These are phyloP conservation scores for Microhierax caerulescens DNA, from an alignment of 2,797 vertebrate species.

Conservation along the genomic window DNA sequence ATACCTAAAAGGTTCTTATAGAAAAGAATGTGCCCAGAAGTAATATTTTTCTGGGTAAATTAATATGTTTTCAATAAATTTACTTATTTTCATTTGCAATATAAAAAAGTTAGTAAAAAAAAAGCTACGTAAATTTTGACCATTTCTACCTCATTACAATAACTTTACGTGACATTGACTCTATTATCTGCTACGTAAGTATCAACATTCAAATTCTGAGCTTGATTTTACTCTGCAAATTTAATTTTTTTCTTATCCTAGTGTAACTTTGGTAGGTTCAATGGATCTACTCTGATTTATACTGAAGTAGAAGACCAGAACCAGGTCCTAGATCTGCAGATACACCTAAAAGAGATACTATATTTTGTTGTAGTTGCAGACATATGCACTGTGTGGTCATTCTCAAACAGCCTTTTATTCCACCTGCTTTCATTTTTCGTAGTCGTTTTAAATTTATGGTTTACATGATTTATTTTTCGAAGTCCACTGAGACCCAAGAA, in stretches of 20 bases:
- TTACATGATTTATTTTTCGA: conserved; percentile 33
- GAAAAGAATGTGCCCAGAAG: not conserved
- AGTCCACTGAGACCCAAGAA: conserved; percentile 19
- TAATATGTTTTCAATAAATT: not conserved
- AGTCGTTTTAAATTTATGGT: conserved; percentile 47
- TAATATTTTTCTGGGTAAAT: not conserved
- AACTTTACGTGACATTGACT: not conserved
- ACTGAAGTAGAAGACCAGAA: not conserved
- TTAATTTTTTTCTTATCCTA: not conserved
- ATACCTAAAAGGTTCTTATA: not conserved
- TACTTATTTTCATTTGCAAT: not conserved
- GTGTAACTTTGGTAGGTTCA: not conserved
- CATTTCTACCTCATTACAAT: not conserved
- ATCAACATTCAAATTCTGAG: not conserved
- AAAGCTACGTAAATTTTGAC: not conserved
- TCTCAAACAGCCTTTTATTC: conserved; percentile 42
- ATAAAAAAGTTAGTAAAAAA: not conserved
- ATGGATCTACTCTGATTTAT: not conserved
- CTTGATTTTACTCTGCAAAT: not conserved
- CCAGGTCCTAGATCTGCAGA: not conserved
- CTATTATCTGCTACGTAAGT: not conserved
- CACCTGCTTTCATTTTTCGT: conserved; percentile 28
- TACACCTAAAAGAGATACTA: not conserved
- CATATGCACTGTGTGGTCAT: not conserved
- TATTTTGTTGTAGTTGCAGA: conserved; percentile 1